Evolutionary conservation across 2,888 invertebrate species (phyloP).

Genomic region (Malacosoma neustria): DNA sequence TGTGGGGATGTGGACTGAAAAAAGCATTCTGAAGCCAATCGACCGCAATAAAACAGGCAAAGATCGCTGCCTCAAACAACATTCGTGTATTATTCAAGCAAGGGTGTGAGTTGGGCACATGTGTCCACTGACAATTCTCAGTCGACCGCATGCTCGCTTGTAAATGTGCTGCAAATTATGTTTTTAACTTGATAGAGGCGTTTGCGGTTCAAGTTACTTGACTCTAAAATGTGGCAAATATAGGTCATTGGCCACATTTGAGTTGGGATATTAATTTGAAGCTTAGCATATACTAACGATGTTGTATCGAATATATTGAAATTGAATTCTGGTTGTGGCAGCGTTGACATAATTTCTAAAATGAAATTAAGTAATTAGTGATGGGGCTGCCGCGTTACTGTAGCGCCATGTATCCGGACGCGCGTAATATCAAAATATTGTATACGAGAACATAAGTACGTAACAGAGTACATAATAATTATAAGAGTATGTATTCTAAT

Average conservation of each 20-base stretch:
- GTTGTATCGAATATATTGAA: no score
- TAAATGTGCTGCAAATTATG: slow-evolving; percentile 22
- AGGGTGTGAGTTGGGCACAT: slow-evolving; percentile 39
- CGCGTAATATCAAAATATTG: slow-evolving; percentile 36
- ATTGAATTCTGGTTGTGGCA: no score
- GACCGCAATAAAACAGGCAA: slow-evolving; percentile 50
- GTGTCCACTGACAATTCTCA: slow-evolving; percentile 48
- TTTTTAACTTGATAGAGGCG: slow-evolving; percentile 10
- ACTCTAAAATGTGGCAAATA: not conserved
- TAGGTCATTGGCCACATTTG: no score
- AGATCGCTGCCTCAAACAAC: slow-evolving; percentile 43
- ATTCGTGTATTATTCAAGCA: slow-evolving; percentile 60
- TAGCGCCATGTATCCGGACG: no score
- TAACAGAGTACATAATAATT: no score
- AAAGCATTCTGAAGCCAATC: slow-evolving; percentile 44
- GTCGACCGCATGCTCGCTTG: slow-evolving; percentile 20
- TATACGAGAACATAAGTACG: slow-evolving; percentile 38
- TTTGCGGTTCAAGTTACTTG: not conserved
- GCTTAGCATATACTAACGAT: no score
- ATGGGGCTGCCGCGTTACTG: no score
- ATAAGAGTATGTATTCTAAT: no score
- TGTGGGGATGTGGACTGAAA: slow-evolving; percentile 18
- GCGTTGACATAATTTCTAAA: no score
- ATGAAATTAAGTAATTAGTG: no score
- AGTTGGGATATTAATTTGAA: no score